These are phyloP conservation scores for Sander lucioperca DNA, from an alignment of 2,113 vertebrate genomes.

Conservation along the genomic window DNA sequence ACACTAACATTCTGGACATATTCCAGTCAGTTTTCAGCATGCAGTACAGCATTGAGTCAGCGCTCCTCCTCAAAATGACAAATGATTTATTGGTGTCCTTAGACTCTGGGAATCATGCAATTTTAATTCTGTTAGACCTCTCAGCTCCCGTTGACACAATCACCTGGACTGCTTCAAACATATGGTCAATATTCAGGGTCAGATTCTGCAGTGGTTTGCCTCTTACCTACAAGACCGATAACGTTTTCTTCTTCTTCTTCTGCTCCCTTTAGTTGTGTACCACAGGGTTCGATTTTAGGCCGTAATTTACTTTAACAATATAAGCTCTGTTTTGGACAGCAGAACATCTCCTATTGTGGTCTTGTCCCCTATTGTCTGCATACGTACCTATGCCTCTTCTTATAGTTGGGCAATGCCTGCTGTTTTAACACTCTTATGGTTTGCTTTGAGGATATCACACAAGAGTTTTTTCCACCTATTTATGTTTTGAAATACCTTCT, in stretches of 20 bases:
- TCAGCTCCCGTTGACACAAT: slow-evolving; percentile 6
- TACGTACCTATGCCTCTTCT: background rate
- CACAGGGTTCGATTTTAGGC: background rate
- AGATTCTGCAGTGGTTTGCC: background rate
- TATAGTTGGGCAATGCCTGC: too few relatives aligned
- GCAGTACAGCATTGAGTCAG: slow-evolving; percentile 31
- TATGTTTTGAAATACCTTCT: too few relatives aligned
- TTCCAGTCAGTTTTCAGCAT: slow-evolving; percentile 24
- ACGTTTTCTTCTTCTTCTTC: background rate
- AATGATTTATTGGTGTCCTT: slow-evolving; percentile 48
- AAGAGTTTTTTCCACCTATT: background rate
- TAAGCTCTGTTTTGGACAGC: background rate
- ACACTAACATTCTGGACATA: slow-evolving; percentile 1
- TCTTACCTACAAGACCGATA: background rate
- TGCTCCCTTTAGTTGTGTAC: background rate
- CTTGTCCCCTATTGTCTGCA: background rate
- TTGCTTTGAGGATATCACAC: background rate
- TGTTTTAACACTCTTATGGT: background rate
- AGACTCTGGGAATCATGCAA: slow-evolving; percentile 31
- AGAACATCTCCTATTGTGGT: background rate
- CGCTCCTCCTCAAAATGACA: slow-evolving; percentile 18
- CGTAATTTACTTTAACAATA: background rate
- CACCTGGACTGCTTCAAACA: background rate
- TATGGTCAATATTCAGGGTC: background rate
- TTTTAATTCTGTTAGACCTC: slow-evolving; percentile 22